These are phyloP conservation scores for Paelopatides confundens DNA, from an alignment of 53 echinoderm and acorn worm species.

Conservation along the genomic window DNA sequence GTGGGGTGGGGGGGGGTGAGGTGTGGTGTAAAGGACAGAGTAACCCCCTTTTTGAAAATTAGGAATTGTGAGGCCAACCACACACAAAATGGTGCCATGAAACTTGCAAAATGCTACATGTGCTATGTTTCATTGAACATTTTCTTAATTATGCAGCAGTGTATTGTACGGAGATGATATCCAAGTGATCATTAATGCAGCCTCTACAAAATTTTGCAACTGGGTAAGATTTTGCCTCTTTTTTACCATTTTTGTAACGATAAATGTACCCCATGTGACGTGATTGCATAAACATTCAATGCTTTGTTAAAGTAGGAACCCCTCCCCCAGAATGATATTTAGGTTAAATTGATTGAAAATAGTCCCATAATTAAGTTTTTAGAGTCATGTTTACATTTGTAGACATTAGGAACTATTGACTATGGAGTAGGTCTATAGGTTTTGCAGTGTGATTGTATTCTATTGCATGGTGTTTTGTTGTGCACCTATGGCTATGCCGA, in stretches of 20 bases:
- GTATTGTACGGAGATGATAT: too few species aligned
- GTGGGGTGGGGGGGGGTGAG: too few species aligned
- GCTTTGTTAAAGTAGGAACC: not conserved
- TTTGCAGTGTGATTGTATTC: not conserved
- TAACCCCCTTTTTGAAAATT: too few species aligned
- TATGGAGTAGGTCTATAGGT: not conserved
- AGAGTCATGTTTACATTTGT: not conserved
- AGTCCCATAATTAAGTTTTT: not conserved
- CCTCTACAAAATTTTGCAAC: not conserved
- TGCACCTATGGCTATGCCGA: not conserved
- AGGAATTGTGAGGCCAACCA: too few species aligned
- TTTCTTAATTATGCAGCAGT: too few species aligned
- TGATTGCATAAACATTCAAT: not conserved
- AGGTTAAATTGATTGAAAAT: not conserved
- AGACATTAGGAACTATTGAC: not conserved
- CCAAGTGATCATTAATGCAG: too few species aligned
- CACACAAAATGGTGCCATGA: too few species aligned
- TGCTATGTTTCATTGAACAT: too few species aligned
- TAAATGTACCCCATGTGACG: not conserved
- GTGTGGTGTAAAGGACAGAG: too few species aligned
- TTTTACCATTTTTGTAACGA: not conserved
- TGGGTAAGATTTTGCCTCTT: conserved; percentile 19
- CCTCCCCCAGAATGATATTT: not conserved
- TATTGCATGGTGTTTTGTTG: not conserved
- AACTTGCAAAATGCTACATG: too few species aligned